Base-by-base conservation (phyloP, 2,113 vertebrate genomes). In the Porphyrio hochstetteri region DNA sequence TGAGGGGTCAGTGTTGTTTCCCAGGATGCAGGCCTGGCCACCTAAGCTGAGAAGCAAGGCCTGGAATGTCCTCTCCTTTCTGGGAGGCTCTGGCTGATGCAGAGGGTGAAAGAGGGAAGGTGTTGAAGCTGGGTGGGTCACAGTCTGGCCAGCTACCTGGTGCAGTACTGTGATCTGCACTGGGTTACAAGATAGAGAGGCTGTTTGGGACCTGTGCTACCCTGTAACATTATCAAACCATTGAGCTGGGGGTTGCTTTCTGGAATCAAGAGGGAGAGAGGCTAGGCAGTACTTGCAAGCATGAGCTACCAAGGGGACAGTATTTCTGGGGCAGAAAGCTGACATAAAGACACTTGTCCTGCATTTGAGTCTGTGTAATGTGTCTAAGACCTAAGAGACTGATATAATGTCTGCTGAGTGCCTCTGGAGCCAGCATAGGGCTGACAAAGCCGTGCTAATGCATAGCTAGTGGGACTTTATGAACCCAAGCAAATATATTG, bases 121-220 rank as follows among this genome's bases (percentile, higher is more conserved):
- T 60, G 10, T n/a, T 42, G 57, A 13, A 31, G 17, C 38, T 28
- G 25, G 1, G 6, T 35, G 15, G 2, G 4, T 69, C 21, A 29
- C 5, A 23, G 23, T 23, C 40, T 46, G 9, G 20, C 9, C 17
- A 35, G 18, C 56, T 46, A 33, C 3, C 10, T 1, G 2, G 6
- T 28, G 12, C n/a, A n/a, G 9, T 35, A 18, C 13, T 0, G 0
- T 29, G 42, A 40, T 16, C 52, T 8, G 2, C 1, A 21, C 61
- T 2, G 10, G 28, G 28, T 42, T 68, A 14, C 35, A 16, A 17
- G 10, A n/a, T 21, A 40, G 21, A 16, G 20, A 36, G 13, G 5
- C 5, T 55, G 28, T 4, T 36, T 16, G 40, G 25, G 10, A 44
- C 3, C 36, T 76, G 20, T 55, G 28, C 21, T 74, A 6, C 18